Percentiles rank a stretch among this genome's conserved stretches.
Conservation (phyloP, 2,797 vertebrate species). For the Tapera naevia region DNA sequence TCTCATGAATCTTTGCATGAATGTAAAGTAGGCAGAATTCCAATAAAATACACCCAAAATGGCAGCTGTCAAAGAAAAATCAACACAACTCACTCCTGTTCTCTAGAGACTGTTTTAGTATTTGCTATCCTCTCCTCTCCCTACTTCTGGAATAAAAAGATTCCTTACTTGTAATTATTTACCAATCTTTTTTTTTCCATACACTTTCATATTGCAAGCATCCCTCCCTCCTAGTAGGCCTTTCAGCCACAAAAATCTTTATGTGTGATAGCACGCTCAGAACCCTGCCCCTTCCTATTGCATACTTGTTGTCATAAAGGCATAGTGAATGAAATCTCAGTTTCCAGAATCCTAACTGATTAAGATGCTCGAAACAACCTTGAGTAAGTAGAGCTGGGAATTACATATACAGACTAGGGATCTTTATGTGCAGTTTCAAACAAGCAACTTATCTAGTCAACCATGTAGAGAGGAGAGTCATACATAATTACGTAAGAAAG, state of each 20-base stretch:
- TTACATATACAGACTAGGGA: background rate
- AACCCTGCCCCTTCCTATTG: background rate
- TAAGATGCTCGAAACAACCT: background rate
- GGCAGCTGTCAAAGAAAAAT: background rate
- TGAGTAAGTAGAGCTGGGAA: background rate
- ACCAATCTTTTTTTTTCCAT: background rate
- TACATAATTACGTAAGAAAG: background rate
- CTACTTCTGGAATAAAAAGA: background rate
- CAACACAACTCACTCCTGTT: background rate
- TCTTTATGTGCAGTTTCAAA: background rate
- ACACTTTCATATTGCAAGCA: background rate
- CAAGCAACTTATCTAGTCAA: background rate
- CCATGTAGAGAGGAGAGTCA: background rate
- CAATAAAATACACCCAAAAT: background rate
- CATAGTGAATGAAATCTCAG: background rate
- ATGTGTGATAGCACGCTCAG: background rate
- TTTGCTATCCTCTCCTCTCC: background rate
- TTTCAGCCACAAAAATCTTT: background rate
- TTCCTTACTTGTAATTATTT: background rate
- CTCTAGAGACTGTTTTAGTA: background rate
- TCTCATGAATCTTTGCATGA: background rate
- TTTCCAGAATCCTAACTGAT: background rate
- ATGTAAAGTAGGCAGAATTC: background rate
- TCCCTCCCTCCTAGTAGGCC: background rate
- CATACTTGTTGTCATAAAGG: background rate